These are phyloP conservation scores for Xylocampa areola DNA, from an alignment of 2,888 invertebrate species.

Conservation along the genomic window DNA sequence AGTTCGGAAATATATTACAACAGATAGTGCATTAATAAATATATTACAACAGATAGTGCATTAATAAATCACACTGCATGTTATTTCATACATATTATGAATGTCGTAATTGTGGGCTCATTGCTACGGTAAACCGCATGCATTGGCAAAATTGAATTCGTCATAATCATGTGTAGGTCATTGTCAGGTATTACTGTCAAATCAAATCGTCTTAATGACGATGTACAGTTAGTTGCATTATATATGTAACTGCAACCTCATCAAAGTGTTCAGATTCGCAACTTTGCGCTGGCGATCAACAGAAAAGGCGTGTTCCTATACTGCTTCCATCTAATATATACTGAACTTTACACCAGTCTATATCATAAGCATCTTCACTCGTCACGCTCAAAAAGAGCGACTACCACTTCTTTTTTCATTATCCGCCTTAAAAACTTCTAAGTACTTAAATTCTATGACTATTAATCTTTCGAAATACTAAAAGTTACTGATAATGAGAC, in stretches of 20 bases:
- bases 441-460: slow-evolving; percentile 73
- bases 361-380: slow-evolving; percentile 27
- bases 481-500: slow-evolving; percentile 75
- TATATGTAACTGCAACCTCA: neutral
- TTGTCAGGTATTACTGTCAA: slow-evolving; percentile 1
- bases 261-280: neutral
- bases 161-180: too few relatives aligned
- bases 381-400: slow-evolving; percentile 68
- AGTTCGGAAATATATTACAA: slow-evolving; percentile 32
- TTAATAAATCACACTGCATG: too few relatives aligned
- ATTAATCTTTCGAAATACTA: slow-evolving; percentile 67
- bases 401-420: slow-evolving; percentile 47
- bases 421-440: slow-evolving; percentile 50
- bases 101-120: too few relatives aligned
- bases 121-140: too few relatives aligned
- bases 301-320: slow-evolving; percentile 17
- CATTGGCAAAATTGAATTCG: too few relatives aligned
- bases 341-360: slow-evolving; percentile 32
- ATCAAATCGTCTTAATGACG: neutral
- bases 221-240: too few relatives aligned
- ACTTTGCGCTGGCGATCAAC: slow-evolving; percentile 37
- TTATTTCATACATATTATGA: too few relatives aligned
- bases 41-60: too few relatives aligned
- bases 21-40: slow-evolving; percentile 3
- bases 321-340: slow-evolving; percentile 41